These are phyloP conservation scores for Phodopus roborovskii DNA, from an alignment of 2,113 vertebrate genomes.

Conservation along the genomic window DNA sequence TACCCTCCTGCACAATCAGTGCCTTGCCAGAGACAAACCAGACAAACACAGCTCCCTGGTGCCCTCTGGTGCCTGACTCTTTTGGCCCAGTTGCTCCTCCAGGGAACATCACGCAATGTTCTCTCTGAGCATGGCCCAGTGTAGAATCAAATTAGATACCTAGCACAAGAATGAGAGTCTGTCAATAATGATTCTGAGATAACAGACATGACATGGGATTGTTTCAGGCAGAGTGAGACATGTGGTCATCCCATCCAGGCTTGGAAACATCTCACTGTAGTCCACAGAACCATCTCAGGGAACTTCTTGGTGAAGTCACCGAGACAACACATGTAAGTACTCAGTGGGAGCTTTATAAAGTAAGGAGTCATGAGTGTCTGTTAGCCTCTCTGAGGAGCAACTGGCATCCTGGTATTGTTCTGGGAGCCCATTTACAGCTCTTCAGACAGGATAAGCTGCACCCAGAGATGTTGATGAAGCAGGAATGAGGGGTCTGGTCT, in stretches of 20 bases:
- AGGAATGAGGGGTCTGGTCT: background rate
- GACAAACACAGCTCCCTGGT: constrained; percentile 28
- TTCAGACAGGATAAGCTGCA: background rate
- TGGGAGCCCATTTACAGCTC: background rate
- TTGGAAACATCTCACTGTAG: background rate
- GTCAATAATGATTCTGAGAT: background rate
- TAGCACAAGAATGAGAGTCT: background rate
- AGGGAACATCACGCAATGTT: background rate
- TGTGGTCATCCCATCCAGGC: background rate
- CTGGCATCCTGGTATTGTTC: fast-evolving
- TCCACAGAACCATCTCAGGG: background rate
- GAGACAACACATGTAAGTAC: background rate
- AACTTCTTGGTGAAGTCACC: background rate
- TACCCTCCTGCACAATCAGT: background rate
- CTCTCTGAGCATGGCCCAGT: background rate
- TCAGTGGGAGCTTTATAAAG: background rate
- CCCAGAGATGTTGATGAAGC: background rate
- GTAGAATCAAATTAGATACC: background rate
- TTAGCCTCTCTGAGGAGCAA: background rate
- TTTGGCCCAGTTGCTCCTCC: background rate
- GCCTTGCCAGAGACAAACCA: fast-evolving
- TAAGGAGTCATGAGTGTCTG: background rate
- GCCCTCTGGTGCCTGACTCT: constrained; percentile 72
- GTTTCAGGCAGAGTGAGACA: background rate
- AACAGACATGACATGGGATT: background rate